Evolutionary conservation across 2,797 vertebrate species (phyloP).

Genomic region (Carcharodon carcharias): DNA sequence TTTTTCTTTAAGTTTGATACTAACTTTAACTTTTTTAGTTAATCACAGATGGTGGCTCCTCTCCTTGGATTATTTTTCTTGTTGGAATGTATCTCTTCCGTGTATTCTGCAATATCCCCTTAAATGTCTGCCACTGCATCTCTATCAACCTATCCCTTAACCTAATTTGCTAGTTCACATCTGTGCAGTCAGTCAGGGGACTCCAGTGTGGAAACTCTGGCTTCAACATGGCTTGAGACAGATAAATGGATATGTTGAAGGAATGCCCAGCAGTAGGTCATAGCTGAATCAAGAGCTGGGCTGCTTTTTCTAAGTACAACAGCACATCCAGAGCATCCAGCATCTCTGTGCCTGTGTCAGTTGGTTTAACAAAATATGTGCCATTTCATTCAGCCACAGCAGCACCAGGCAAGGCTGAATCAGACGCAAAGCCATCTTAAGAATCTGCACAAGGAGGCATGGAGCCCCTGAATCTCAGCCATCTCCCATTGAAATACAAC

Average conservation of each 20-base stretch:
- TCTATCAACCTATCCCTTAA: too few relatives aligned
- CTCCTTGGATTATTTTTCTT: too few relatives aligned
- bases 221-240: not conserved
- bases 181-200: not conserved
- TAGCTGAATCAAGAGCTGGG: not conserved
- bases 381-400: not conserved
- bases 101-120: too few relatives aligned
- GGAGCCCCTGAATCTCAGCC: not conserved
- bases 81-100: too few relatives aligned
- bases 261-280: not conserved
- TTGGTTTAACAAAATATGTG: not conserved
- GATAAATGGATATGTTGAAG: not conserved
- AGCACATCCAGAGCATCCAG: not conserved
- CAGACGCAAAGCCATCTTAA: not conserved
- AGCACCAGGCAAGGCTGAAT: not conserved
- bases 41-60: too few relatives aligned
- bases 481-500: not conserved
- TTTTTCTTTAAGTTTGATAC: too few relatives aligned
- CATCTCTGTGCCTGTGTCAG: not conserved
- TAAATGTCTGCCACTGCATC: too few relatives aligned
- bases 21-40: too few relatives aligned
- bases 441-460: not conserved
- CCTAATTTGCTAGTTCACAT: too few relatives aligned
- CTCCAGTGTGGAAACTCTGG: not conserved
- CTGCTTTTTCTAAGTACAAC: not conserved